A percentile compares a stretch with the other conserved stretches of the same genome.
Conservation (phyloP, 2,113 vertebrate genomes). For the Entosphenus tridentatus region DNA sequence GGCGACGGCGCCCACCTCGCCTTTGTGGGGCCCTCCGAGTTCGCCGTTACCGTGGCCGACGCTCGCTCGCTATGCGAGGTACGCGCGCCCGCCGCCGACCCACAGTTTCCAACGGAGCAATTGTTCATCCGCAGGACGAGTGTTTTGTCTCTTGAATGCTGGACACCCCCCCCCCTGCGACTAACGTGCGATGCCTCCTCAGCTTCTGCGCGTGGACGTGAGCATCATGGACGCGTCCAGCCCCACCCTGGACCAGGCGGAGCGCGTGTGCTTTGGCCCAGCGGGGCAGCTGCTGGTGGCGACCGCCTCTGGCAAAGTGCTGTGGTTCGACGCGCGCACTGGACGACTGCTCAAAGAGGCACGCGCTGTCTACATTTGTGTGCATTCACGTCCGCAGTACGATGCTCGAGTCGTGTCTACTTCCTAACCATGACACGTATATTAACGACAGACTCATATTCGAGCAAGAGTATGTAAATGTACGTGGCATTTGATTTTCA, state of each 20-base stretch:
- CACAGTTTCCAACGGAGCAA: no score
- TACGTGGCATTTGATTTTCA: no score
- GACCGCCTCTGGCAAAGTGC: slow-evolving; percentile 39
- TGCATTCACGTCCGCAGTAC: no score
- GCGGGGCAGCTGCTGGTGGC: slow-evolving; percentile 42
- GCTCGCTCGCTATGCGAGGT: slow-evolving; percentile 52
- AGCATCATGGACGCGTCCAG: slow-evolving; percentile 32
- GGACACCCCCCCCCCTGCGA: no score
- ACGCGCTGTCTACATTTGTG: slow-evolving; percentile 9
- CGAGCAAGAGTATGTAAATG: no score
- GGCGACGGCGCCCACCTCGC: slow-evolving; percentile 41
- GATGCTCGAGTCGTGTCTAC: no score
- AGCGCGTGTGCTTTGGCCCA: slow-evolving; percentile 44
- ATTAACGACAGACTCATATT: no score
- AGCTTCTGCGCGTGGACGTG: slow-evolving; percentile 53
- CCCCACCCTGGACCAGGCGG: slow-evolving; percentile 27
- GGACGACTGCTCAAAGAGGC: slow-evolving; percentile 46
- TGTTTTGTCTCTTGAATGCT: no score
- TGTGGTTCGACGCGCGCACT: slow-evolving; percentile 33
- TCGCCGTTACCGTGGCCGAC: slow-evolving; percentile 40
- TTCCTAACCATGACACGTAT: no score
- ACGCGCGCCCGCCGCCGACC: slow-evolving; percentile 8
- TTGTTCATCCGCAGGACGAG: no score
- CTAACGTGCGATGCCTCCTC: background rate
- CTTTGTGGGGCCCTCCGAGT: slow-evolving; percentile 53